Evolutionary conservation across 2,888 invertebrate species (phyloP).

Genomic region (Thalpophila matura): DNA sequence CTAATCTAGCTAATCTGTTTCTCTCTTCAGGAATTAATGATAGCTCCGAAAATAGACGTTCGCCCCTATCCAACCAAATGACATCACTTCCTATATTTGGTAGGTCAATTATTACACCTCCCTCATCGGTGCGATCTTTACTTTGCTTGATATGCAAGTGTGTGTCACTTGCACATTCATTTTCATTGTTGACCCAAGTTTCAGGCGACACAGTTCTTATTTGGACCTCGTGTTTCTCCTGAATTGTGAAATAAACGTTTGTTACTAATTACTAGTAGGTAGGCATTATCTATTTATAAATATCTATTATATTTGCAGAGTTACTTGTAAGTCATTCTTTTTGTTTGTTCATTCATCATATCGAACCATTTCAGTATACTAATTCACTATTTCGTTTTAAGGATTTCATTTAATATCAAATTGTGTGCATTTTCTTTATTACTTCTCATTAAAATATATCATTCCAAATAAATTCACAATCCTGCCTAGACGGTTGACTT

Average conservation of each 20-base stretch:
- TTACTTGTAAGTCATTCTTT: no score
- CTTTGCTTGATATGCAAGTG: not conserved
- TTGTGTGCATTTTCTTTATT: no score
- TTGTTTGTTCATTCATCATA: no score
- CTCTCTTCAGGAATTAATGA: slow-evolving; percentile 73
- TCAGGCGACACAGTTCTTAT: slow-evolving; percentile 79
- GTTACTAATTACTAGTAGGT: not conserved
- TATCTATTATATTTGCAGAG: no score
- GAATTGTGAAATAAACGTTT: not conserved
- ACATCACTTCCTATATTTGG: slow-evolving; percentile 49
- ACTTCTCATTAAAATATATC: no score
- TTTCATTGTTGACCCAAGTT: slow-evolving; percentile 53
- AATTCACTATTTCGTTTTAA: no score
- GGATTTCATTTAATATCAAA: no score
- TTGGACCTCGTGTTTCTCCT: slow-evolving; percentile 81
- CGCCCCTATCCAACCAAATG: slow-evolving; percentile 55
- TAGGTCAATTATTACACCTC: not conserved
- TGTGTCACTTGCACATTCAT: slow-evolving; percentile 26
- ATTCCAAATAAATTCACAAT: no score
- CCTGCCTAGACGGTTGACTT: no score
- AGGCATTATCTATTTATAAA: no score
- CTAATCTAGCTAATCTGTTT: slow-evolving; percentile 61
- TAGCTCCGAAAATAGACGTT: slow-evolving; percentile 60
- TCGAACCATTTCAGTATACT: no score
- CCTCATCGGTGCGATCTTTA: not conserved